Percentiles rank a stretch among this genome's conserved stretches.
These are phyloP conservation scores for Rhizomys pruinosus DNA, from an alignment of 2,113 vertebrate genomes.

Conservation along the genomic window DNA sequence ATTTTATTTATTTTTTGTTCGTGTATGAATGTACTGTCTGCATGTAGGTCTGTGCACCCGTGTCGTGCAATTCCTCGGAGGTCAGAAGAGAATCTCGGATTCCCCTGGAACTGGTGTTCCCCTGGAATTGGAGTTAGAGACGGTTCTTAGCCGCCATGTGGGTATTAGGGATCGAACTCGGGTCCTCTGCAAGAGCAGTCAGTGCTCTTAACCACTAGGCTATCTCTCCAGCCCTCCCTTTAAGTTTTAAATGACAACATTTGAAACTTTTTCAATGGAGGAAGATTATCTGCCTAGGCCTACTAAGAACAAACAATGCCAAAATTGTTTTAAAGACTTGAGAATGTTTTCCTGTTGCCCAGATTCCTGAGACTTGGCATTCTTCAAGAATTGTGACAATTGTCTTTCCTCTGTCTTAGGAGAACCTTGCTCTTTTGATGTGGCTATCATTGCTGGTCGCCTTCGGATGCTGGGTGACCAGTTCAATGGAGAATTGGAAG, in stretches of 20 bases:
- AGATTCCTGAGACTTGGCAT: neutral
- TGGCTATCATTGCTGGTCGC: constrained; percentile 62
- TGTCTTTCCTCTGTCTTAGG: constrained; percentile 63
- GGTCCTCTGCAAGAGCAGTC: too few species aligned
- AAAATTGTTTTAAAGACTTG: constrained; percentile 7
- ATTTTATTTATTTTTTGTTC: too few species aligned
- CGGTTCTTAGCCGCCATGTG: too few species aligned
- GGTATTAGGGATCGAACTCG: too few species aligned
- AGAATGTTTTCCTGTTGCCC: neutral
- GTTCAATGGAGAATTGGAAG: constrained; percentile 79
- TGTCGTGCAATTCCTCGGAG: too few species aligned
- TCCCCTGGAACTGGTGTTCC: too few species aligned
- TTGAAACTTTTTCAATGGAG: constrained; percentile 8
- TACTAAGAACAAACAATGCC: neutral
- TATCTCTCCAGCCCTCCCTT: too few species aligned
- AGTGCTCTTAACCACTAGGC: too few species aligned
- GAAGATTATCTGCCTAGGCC: neutral
- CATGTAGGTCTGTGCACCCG: too few species aligned
- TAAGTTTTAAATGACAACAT: neutral
- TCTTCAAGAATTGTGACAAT: neutral
- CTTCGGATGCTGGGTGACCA: constrained; percentile 78
- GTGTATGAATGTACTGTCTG: too few species aligned
- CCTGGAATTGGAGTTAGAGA: too few species aligned
- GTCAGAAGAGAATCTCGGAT: too few species aligned
- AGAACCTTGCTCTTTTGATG: constrained; percentile 66